These are phyloP conservation scores for Orchestes rusci DNA, from an alignment of 2,888 invertebrate genomes.

Conservation along the genomic window DNA sequence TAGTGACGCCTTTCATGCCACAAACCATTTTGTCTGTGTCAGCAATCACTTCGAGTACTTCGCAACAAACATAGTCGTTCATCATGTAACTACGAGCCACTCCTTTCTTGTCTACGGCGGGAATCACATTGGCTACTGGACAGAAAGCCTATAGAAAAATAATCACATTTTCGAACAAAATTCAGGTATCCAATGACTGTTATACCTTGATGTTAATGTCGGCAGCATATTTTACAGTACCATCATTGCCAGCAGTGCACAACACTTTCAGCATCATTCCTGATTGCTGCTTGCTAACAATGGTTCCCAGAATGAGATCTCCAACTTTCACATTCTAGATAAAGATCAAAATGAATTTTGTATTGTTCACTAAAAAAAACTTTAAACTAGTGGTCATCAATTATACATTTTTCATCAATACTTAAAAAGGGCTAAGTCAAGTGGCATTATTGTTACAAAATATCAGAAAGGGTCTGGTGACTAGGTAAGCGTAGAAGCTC, in stretches of 20 bases:
- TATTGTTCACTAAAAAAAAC: not conserved
- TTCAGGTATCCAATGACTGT: too few relatives aligned
- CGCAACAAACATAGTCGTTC: slow-evolving; percentile 82
- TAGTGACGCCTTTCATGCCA: slow-evolving; percentile 75
- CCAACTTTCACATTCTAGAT: slow-evolving; percentile 63
- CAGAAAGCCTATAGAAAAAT: slow-evolving; percentile 52
- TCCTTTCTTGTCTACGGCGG: slow-evolving; percentile 72
- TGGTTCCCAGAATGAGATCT: slow-evolving; percentile 70
- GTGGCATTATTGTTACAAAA: too few relatives aligned
- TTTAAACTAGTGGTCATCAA: too few relatives aligned
- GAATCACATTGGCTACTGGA: slow-evolving; percentile 64
- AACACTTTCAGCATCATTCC: slow-evolving; percentile 75
- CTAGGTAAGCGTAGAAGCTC: too few relatives aligned
- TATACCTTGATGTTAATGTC: slow-evolving; percentile 81
- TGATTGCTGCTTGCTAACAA: slow-evolving; percentile 65
- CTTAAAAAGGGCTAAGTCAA: too few relatives aligned
- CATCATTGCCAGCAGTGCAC: slow-evolving; percentile 71
- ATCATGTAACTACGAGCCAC: slow-evolving; percentile 69
- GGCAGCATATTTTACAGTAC: slow-evolving; percentile 73
- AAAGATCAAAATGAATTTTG: slow-evolving; percentile 4
- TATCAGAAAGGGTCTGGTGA: too few relatives aligned
- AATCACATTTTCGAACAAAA: not conserved
- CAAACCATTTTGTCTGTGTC: slow-evolving; percentile 82
- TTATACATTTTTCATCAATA: too few relatives aligned
- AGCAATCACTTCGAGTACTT: slow-evolving; percentile 78